A percentile compares a stretch with the other conserved stretches of the same genome.
These are phyloP conservation scores for Sturmia bella DNA, from an alignment of 2,888 invertebrate genomes.

Conservation along the genomic window DNA sequence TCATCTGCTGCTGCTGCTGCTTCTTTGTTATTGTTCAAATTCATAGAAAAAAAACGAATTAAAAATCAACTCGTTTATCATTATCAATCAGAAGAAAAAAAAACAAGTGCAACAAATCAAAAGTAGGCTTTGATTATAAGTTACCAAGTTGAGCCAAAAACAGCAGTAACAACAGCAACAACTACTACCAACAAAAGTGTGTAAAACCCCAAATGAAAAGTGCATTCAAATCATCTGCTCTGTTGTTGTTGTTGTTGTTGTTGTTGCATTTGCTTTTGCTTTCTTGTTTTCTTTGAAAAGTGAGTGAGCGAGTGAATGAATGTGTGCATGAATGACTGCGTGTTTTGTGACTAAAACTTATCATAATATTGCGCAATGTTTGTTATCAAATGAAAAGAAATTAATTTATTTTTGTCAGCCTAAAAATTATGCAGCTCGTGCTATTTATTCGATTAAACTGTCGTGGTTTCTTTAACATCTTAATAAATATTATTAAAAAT, in stretches of 20 bases:
- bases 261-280: slow-evolving; percentile 35
- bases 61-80: neutral
- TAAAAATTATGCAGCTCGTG: too few species aligned
- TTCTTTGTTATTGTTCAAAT: neutral
- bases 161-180: neutral
- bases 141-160: slow-evolving; percentile 43
- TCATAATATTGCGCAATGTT: slow-evolving; percentile 47
- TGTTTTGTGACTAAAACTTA: slow-evolving; percentile 27
- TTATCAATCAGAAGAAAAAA: slow-evolving; percentile 42
- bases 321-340: slow-evolving; percentile 8
- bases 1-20: neutral
- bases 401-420: too few species aligned
- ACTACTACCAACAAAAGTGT: neutral
- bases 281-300: slow-evolving; percentile 42
- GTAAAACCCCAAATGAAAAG: slow-evolving; percentile 34
- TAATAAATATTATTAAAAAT: too few species aligned
- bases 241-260: neutral
- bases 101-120: slow-evolving; percentile 70
- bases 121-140: slow-evolving; percentile 60
- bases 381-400: too few species aligned
- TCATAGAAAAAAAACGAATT: too few species aligned
- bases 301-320: slow-evolving; percentile 2
- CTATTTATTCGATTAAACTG: too few species aligned
- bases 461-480: too few species aligned
- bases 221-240: too few species aligned